These are phyloP conservation scores for Phragmatobia fuliginosa DNA, from an alignment of 2,888 invertebrate species.

Conservation along the genomic window DNA sequence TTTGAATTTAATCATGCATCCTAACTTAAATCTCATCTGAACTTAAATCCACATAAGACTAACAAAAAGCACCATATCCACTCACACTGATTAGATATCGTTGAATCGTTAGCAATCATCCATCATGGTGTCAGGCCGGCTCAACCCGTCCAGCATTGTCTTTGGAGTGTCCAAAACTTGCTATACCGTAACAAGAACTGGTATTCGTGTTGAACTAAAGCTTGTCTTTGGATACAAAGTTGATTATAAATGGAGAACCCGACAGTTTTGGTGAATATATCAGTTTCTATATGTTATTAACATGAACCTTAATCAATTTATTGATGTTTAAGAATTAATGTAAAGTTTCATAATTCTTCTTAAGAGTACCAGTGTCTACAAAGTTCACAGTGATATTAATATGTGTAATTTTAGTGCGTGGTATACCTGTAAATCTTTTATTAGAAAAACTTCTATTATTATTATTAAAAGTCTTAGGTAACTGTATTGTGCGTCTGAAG, in stretches of 20 bases:
- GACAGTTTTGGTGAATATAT: background rate
- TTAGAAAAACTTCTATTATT: no score
- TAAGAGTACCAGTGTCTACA: no score
- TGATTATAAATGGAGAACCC: background rate
- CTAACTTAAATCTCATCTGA: constrained; percentile 5
- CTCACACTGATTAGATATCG: constrained; percentile 59
- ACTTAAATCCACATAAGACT: constrained; percentile 37
- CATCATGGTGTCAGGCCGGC: constrained; percentile 63
- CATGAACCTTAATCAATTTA: background rate
- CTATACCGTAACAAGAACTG: constrained; percentile 44
- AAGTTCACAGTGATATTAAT: no score
- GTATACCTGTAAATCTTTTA: no score
- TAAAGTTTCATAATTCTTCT: no score
- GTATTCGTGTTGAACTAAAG: constrained; percentile 42
- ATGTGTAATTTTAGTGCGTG: no score
- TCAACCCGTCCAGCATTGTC: constrained; percentile 60
- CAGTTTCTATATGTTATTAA: background rate
- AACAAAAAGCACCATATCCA: constrained; percentile 50
- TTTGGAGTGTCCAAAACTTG: constrained; percentile 51
- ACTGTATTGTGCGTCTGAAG: no score
- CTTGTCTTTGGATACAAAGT: constrained; percentile 24
- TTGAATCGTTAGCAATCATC: constrained; percentile 62
- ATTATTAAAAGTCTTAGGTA: background rate
- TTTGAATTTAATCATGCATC: constrained; percentile 23
- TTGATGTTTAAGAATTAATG: background rate